phyloP scores from a whole-genome alignment of 2,113 vertebrate species.

The Agelaius phoeniceus region DNA sequence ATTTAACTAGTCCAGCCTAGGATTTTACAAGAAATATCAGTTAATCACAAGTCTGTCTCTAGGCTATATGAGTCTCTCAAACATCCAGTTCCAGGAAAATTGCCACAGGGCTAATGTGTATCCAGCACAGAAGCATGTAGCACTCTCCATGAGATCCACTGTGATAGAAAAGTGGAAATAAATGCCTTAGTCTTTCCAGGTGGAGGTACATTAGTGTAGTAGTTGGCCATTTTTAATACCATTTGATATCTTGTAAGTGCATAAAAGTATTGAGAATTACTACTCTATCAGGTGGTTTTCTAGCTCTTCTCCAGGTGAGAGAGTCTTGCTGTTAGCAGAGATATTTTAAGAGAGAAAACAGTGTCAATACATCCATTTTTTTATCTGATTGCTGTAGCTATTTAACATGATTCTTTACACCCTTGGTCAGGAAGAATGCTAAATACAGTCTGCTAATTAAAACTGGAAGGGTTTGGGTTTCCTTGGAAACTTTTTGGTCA shows the following conservation, averaged over 20 bases:
- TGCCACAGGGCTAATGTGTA: not conserved
- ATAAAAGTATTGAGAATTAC: not conserved
- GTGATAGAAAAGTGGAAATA: not conserved
- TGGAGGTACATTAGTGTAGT: not conserved
- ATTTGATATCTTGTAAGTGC: not conserved
- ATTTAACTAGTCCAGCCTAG: not conserved
- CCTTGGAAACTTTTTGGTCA: not conserved
- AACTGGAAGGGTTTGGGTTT: not conserved
- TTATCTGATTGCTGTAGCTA: not conserved
- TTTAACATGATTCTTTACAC: not conserved
- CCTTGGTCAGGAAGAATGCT: not conserved
- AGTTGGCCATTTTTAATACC: not conserved
- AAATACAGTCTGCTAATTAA: not conserved
- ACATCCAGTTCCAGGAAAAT: not conserved
- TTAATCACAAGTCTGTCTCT: not conserved
- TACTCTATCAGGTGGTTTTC: not conserved
- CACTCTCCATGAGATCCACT: not conserved
- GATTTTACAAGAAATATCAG: not conserved
- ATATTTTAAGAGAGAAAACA: not conserved
- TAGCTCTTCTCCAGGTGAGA: not conserved
- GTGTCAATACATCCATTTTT: not conserved
- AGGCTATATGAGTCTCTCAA: not conserved
- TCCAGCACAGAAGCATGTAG: not conserved
- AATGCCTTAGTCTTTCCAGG: not conserved
- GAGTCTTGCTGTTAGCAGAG: not conserved